These are phyloP conservation scores for Anguilla japonica DNA, from an alignment of 2,113 vertebrate species.

Conservation along the genomic window DNA sequence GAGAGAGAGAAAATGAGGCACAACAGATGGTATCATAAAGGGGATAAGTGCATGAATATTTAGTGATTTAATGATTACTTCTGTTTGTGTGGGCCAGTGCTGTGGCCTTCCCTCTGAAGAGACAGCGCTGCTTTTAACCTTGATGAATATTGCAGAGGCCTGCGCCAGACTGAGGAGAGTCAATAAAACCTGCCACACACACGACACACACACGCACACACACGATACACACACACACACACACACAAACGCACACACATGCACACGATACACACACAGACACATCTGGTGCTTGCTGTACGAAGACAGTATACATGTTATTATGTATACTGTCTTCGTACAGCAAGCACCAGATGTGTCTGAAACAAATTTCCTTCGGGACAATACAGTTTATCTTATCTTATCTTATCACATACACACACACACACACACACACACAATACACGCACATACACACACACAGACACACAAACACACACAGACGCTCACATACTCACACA, in stretches of 20 bases:
- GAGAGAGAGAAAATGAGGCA: background rate
- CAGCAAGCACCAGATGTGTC: too few relatives aligned
- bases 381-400: too few relatives aligned
- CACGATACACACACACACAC: constrained; percentile 33
- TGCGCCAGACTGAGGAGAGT: constrained; percentile 33
- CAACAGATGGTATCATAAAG: background rate
- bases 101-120: constrained; percentile 38
- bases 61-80: constrained; percentile 64
- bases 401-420: too few relatives aligned
- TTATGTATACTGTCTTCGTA: too few relatives aligned
- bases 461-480: too few relatives aligned
- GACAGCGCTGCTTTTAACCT: constrained; percentile 51
- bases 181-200: constrained; percentile 56
- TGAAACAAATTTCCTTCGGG: background rate
- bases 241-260: constrained; percentile 15
- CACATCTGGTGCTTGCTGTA: too few relatives aligned
- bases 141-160: constrained; percentile 67
- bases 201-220: constrained; percentile 13
- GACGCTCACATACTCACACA: too few relatives aligned
- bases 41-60: constrained; percentile 48
- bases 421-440: too few relatives aligned
- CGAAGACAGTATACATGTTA: too few relatives aligned
- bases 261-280: constrained; percentile 19
- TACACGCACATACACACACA: too few relatives aligned
- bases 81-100: constrained; percentile 39